Conservation (phyloP, 92 coral and sea anemone species). For the Zoanthus sociatus region DNA sequence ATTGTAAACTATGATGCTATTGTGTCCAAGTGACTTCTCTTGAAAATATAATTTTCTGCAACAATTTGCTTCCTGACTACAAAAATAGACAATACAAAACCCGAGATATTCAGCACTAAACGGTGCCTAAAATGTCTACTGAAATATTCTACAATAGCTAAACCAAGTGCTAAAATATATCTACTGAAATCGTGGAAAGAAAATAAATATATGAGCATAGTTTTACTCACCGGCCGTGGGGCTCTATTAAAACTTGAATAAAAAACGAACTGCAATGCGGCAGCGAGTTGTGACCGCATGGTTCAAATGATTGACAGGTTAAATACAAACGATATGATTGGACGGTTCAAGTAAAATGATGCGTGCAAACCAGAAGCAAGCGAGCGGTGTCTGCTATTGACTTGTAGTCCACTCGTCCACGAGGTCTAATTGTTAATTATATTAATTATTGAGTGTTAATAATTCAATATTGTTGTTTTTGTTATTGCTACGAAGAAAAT, state of each 20-base stretch:
- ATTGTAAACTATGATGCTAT: not conserved
- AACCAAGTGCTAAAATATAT: constrained; percentile 1
- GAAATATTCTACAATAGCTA: not conserved
- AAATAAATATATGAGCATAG: not conserved
- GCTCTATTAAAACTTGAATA: not conserved
- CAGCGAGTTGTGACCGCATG: not conserved
- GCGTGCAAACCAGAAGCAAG: constrained; percentile 11
- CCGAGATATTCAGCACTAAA: not conserved
- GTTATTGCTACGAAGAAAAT: too few species aligned
- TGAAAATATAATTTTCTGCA: constrained; percentile 23
- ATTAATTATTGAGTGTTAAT: too few species aligned
- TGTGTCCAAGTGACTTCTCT: constrained; percentile 29
- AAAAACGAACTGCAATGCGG: not conserved
- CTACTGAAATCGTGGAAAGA: constrained; percentile 8
- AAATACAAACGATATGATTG: not conserved
- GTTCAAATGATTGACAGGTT: constrained; percentile 14
- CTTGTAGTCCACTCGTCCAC: too few species aligned
- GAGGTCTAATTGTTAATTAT: too few species aligned
- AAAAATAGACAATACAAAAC: constrained; percentile 2
- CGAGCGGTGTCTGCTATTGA: constrained; percentile 1
- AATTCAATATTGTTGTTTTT: too few species aligned
- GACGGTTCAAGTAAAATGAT: not conserved
- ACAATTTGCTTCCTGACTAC: constrained; percentile 20
- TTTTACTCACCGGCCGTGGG: constrained; percentile 7
- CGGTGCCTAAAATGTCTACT: constrained; percentile 11